These are phyloP conservation scores for Electrona antarctica DNA, from an alignment of 2,113 vertebrate genomes.

Conservation along the genomic window DNA sequence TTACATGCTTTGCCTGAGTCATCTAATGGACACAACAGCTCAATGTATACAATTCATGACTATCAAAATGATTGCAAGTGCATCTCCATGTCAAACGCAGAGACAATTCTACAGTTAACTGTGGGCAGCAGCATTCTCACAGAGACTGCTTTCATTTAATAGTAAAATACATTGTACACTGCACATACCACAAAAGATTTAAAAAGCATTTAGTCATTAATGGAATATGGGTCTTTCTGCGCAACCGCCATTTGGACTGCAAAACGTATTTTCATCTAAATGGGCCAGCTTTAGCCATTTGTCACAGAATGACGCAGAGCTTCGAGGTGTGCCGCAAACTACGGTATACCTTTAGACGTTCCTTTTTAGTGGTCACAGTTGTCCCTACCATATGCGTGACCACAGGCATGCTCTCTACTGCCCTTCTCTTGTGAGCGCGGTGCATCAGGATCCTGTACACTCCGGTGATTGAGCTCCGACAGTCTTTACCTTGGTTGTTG, in stretches of 20 bases:
- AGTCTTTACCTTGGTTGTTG: constrained; percentile 87
- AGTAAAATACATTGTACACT: constrained; percentile 30
- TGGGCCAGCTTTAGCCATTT: constrained; percentile 11
- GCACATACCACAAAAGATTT: constrained; percentile 33
- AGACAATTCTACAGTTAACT: constrained; percentile 18
- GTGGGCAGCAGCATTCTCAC: constrained; percentile 56
- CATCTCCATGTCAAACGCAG: constrained; percentile 23
- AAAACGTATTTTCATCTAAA: constrained; percentile 19
- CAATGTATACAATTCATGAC: not conserved
- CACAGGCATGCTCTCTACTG: constrained; percentile 80
- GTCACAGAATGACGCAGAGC: constrained; percentile 92
- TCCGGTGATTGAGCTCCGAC: constrained; percentile 90
- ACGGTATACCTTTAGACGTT: constrained; percentile 75
- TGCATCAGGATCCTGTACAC: constrained; percentile 93
- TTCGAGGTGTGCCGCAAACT: constrained; percentile 91
- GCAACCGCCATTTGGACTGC: constrained; percentile 30
- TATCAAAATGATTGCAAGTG: constrained; percentile 17
- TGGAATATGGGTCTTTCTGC: constrained; percentile 30
- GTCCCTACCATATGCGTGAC: constrained; percentile 71
- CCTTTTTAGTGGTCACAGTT: constrained; percentile 71
- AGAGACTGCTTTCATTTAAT: constrained; percentile 59
- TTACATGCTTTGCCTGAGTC: not conserved
- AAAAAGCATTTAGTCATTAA: constrained; percentile 40
- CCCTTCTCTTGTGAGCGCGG: constrained; percentile 85
- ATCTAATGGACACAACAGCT: constrained; percentile 18